A percentile compares a stretch with the other conserved stretches of the same genome.
Evolutionary conservation across 2,888 invertebrate genomes (phyloP).

Genomic region (Cataglyphis livida): DNA sequence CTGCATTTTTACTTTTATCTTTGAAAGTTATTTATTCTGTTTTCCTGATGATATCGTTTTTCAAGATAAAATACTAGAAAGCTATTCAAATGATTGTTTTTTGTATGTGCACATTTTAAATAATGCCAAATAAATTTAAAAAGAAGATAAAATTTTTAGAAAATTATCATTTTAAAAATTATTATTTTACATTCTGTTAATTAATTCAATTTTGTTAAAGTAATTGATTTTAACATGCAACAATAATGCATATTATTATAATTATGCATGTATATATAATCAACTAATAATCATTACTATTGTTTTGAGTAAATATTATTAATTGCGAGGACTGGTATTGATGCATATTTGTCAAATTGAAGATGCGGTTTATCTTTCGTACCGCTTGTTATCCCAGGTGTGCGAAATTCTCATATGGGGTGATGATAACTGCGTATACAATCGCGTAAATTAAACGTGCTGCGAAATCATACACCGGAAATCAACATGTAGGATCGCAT

Average conservation of each 20-base stretch:
- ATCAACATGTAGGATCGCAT: background rate
- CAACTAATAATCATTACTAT: background rate
- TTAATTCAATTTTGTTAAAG: background rate
- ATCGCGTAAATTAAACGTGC: slow-evolving; percentile 51
- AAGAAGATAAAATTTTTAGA: background rate
- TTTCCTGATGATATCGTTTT: background rate
- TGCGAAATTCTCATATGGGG: slow-evolving; percentile 73
- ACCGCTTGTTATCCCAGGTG: slow-evolving; percentile 70
- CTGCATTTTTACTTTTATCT: background rate
- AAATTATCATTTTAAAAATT: background rate
- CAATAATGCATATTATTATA: background rate
- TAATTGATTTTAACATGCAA: background rate
- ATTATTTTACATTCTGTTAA: background rate
- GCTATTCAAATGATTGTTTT: background rate
- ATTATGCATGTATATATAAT: background rate
- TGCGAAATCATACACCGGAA: slow-evolving; percentile 31
- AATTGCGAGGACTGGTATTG: background rate
- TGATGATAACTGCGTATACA: slow-evolving; percentile 36
- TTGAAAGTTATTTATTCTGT: background rate
- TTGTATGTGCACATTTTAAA: background rate
- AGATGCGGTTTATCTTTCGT: slow-evolving; percentile 69
- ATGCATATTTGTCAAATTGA: slow-evolving; percentile 15
- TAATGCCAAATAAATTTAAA: background rate
- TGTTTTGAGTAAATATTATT: background rate
- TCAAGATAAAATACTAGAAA: background rate